phyloP scores from a whole-genome alignment of 2,888 invertebrate genomes.

The Achlya flavicornis region DNA sequence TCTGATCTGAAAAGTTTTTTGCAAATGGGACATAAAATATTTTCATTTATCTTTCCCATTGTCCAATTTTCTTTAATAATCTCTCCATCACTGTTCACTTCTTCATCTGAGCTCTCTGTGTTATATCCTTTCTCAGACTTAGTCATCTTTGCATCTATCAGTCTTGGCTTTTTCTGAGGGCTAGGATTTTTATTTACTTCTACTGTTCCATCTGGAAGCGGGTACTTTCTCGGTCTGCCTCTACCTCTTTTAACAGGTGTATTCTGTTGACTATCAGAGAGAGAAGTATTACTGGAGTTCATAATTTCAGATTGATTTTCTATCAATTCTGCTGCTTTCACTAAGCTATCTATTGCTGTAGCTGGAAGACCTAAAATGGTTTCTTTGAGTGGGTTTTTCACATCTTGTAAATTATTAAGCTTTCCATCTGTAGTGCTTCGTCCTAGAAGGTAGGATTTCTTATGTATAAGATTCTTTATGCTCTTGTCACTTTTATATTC shows the following conservation, averaged over 20 bases:
- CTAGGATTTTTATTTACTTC: slow-evolving; percentile 52
- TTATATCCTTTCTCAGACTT: slow-evolving; percentile 54
- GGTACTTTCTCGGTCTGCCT: slow-evolving; percentile 76
- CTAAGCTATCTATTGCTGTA: slow-evolving; percentile 75
- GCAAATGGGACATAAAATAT: slow-evolving; percentile 79
- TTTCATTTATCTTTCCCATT: slow-evolving; percentile 82
- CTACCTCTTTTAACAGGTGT: slow-evolving; percentile 74
- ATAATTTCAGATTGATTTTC: slow-evolving; percentile 68
- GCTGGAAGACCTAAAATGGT: slow-evolving; percentile 49
- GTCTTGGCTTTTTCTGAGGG: slow-evolving; percentile 68
- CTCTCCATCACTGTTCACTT: slow-evolving; percentile 53
- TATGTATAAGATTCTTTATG: slow-evolving; percentile 62
- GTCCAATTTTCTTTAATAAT: slow-evolving; percentile 77
- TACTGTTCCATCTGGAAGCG: slow-evolving; percentile 55
- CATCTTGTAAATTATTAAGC: slow-evolving; percentile 34
- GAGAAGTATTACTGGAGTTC: slow-evolving; percentile 36
- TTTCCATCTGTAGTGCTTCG: slow-evolving; percentile 51
- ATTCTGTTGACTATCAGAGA: slow-evolving; percentile 44
- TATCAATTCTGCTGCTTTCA: slow-evolving; percentile 76
- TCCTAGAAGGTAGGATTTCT: slow-evolving; percentile 72
- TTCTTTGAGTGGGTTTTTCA: slow-evolving; percentile 46
- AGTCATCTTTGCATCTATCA: slow-evolving; percentile 56
- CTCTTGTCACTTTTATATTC: slow-evolving; percentile 61
- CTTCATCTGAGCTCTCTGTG: slow-evolving; percentile 54
- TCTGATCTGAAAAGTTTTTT: slow-evolving; percentile 78